Conservation (phyloP, 1,140 invertebrate species). For the Holotrichia oblita region DNA sequence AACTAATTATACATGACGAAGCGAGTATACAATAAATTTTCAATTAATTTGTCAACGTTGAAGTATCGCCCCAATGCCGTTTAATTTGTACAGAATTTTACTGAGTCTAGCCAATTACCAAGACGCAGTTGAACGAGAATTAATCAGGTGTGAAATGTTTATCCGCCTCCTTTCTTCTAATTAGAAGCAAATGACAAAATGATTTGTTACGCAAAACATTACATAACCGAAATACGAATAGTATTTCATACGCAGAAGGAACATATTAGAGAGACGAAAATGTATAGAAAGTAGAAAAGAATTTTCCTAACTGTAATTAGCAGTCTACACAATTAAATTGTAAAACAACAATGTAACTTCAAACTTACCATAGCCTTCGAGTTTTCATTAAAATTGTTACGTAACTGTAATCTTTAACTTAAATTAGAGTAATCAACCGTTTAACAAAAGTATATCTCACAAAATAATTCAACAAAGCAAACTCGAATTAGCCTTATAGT, state of each 20-base stretch:
- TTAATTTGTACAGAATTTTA: not conserved
- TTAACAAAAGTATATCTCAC: too few species aligned
- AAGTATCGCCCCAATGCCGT: not conserved
- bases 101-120: not conserved
- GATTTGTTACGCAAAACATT: not conserved
- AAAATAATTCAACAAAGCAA: too few species aligned
- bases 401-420: too few species aligned
- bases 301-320: too few species aligned
- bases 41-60: not conserved
- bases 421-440: too few species aligned
- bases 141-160: not conserved
- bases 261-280: not conserved
- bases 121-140: not conserved
- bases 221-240: not conserved
- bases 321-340: too few species aligned
- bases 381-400: too few species aligned
- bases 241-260: not conserved
- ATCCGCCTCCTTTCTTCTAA: not conserved
- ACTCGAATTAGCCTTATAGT: too few species aligned
- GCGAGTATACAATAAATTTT: not conserved
- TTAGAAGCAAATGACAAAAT: not conserved
- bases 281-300: too few species aligned
- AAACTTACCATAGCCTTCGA: too few species aligned
- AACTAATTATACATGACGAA: conserved; percentile 16
- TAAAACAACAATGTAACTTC: too few species aligned